phyloP scores from a whole-genome alignment of 2,797 vertebrate species.

The Neosalanx taihuensis region DNA sequence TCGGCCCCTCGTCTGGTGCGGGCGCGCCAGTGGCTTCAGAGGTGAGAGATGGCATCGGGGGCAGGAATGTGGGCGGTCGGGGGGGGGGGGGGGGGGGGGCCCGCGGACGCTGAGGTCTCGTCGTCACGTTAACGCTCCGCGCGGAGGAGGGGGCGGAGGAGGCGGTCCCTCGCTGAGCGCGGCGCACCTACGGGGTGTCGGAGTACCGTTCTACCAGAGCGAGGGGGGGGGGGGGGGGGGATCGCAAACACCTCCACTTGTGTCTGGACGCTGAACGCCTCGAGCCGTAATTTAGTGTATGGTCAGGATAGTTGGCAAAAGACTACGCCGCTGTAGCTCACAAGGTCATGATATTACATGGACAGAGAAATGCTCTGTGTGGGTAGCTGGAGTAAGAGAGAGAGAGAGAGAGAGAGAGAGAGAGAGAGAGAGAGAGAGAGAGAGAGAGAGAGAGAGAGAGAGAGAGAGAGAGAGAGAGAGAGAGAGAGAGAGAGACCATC shows the following conservation, averaged over 20 bases:
- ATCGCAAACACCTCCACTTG: slow-evolving; percentile 15
- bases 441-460: slow-evolving; percentile 27
- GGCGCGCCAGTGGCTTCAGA: slow-evolving; percentile 75
- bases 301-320: too few species aligned
- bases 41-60: slow-evolving; percentile 76
- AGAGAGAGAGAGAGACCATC: slow-evolving; percentile 21
- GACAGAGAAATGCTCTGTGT: slow-evolving; percentile 28
- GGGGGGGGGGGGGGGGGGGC: slow-evolving; percentile 9
- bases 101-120: slow-evolving; percentile 56
- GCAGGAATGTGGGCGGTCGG: slow-evolving; percentile 66
- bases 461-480: slow-evolving; percentile 7
- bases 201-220: slow-evolving; percentile 18
- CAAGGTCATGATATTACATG: slow-evolving; percentile 43
- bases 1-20: slow-evolving; percentile 64
- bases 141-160: slow-evolving; percentile 51
- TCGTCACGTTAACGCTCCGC: slow-evolving; percentile 67
- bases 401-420: slow-evolving; percentile 12
- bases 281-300: slow-evolving; percentile 25
- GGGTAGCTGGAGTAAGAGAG: slow-evolving; percentile 25
- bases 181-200: slow-evolving; percentile 21
- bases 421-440: slow-evolving; percentile 3
- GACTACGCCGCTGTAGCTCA: slow-evolving; percentile 27
- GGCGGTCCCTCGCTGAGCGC: slow-evolving; percentile 19
- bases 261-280: slow-evolving; percentile 23
- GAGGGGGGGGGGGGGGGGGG: slow-evolving; percentile 9